Evolutionary conservation across 2,797 vertebrate species (phyloP), one percentile per base, ranked within the genome.

Genomic region (Siniperca scherzeri): DNA sequence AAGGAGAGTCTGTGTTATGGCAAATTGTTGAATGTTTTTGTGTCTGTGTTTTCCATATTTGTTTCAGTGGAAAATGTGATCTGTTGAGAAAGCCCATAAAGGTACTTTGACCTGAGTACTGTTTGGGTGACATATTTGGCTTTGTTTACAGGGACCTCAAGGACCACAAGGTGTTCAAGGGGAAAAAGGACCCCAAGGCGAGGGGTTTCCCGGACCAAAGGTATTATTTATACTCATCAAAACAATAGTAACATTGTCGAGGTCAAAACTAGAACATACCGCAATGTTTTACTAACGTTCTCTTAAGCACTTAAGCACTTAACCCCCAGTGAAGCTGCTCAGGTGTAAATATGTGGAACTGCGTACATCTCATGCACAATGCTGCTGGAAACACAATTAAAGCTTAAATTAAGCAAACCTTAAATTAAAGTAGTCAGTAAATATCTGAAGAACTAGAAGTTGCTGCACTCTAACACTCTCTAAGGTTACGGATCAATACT

Each of bases 201-300:
- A 98, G 92, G 98, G 97, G 14, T 91, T 97, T 88, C 97, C 97
- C 71, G 97, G 97, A 91, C 80, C 95, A 88, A 98, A 98, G 97
- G 98, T 98, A 96, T 74, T 52, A 8, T 77, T 82, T 71, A 73
- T 9, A 62, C 6, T 10, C 48, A 74, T 56, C 16, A 71, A 70
- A 65, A 62, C 61, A 69, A 56, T 16, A 38, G 25, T 57, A 55
- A 59, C 14, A 61, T 6, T 48, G 65, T 69, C 22, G 4, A 0
- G 33, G 30, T 61, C 12, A 59, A 74, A 60, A 57, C 38, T 55
- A 22, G 21, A 79, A 77, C 3, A 22, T 13, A 22, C 17, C n/a
- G 6, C 36, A 27, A 44, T 27, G 13, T 3, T 66, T 27, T 48
- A 21, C 5, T 42, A 78, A 74, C 0, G 5, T 25, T 59, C 27